These are phyloP conservation scores for Malthinus flaveolus DNA, from an alignment of 2,888 invertebrate species.

Conservation along the genomic window DNA sequence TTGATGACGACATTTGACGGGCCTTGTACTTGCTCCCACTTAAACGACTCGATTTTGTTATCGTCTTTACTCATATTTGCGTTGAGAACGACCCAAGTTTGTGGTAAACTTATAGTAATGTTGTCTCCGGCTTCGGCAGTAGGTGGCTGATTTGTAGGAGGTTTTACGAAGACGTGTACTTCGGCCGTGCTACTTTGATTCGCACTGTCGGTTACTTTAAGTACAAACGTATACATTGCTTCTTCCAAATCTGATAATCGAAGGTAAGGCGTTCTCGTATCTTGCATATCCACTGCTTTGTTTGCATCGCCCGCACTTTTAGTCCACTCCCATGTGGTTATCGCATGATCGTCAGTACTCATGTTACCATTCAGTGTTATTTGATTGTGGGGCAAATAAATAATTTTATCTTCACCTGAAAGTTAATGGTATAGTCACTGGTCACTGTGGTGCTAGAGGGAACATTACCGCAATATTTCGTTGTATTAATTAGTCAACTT, in stretches of 20 bases:
- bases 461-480: too few relatives aligned
- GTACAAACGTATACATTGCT: conserved; percentile 90
- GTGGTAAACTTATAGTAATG: conserved; percentile 78
- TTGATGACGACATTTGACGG: conserved; percentile 63
- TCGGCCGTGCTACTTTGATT: conserved; percentile 82
- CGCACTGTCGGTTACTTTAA: conserved; percentile 91
- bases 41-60: conserved; percentile 77
- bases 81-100: conserved; percentile 78
- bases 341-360: conserved; percentile 92
- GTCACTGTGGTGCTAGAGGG: not conserved
- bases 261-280: conserved; percentile 87
- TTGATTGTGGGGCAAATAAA: conserved; percentile 84
- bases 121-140: conserved; percentile 69
- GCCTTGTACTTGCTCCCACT: conserved; percentile 80
- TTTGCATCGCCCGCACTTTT: conserved; percentile 85
- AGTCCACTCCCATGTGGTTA: conserved; percentile 94
- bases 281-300: conserved; percentile 95
- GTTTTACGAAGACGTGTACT: conserved; percentile 87
- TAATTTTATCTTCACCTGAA: conserved; percentile 80
- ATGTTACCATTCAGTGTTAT: conserved; percentile 79
- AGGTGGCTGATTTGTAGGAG: conserved; percentile 83
- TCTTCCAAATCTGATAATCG: conserved; percentile 86
- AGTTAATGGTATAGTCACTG: not conserved
- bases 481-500: too few relatives aligned
- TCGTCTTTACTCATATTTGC: conserved; percentile 76